phyloP scores from a whole-genome alignment of 1,140 invertebrate species.

The Heliconius eleuchia region DNA sequence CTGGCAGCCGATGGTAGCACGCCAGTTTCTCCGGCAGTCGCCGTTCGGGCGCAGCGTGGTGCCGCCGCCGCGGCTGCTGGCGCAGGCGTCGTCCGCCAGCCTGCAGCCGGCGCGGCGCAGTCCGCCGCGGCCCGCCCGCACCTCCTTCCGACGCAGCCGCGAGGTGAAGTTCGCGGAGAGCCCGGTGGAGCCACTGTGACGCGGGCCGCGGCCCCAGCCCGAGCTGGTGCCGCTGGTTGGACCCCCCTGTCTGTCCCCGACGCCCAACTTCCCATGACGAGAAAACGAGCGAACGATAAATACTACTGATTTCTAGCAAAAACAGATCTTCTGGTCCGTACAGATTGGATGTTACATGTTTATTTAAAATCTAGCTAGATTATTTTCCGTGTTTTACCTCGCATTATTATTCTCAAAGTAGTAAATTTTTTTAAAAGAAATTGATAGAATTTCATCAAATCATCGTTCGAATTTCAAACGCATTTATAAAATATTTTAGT shows the following conservation, averaged over 20 bases:
- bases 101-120: conserved; percentile 59
- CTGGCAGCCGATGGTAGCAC: conserved; percentile 85
- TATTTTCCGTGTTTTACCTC: background rate
- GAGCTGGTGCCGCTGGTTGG: conserved; percentile 72
- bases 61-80: conserved; percentile 59
- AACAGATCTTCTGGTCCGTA: background rate
- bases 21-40: conserved; percentile 83
- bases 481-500: no score
- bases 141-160: conserved; percentile 71
- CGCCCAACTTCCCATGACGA: conserved; percentile 55
- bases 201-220: conserved; percentile 73
- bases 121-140: conserved; percentile 53
- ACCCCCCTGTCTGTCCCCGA: conserved; percentile 43
- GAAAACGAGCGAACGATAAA: conserved; percentile 52
- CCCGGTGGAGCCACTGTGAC: conserved; percentile 65
- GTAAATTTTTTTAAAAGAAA: no score
- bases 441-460: no score
- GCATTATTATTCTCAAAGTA: background rate
- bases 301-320: conserved; percentile 63
- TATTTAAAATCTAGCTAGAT: background rate
- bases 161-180: conserved; percentile 82
- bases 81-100: conserved; percentile 71
- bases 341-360: background rate
- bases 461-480: no score
- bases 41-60: conserved; percentile 77